Evolutionary conservation across 2,888 invertebrate species (phyloP).

Genomic region (Hirtodrosophila confusa): DNA sequence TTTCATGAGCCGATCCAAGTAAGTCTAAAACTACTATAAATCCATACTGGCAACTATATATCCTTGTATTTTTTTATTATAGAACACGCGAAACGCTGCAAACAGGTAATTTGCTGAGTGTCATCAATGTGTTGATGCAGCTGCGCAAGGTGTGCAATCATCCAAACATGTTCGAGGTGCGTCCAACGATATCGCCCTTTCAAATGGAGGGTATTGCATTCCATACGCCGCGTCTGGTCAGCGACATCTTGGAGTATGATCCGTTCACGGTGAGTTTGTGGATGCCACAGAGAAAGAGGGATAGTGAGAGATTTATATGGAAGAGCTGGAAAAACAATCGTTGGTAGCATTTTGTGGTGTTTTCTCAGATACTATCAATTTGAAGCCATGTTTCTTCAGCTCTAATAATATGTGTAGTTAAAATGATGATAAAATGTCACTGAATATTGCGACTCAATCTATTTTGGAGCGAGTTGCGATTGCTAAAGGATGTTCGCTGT

Average conservation of each 20-base stretch:
- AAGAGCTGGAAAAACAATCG: no score
- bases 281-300: constrained; percentile 1
- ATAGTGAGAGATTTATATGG: no score
- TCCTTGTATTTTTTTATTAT: constrained; percentile 18
- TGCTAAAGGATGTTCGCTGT: constrained; percentile 81
- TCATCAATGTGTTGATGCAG: constrained; percentile 98
- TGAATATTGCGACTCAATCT: constrained; percentile 81
- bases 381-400: neutral
- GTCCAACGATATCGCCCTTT: constrained; percentile 97
- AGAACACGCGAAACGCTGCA: constrained; percentile 97
- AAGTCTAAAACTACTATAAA: constrained; percentile 81
- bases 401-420: constrained; percentile 1
- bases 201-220: constrained; percentile 91
- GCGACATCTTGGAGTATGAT: constrained; percentile 89
- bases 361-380: no score
- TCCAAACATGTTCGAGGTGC: constrained; percentile 98
- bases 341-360: no score
- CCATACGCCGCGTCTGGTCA: constrained; percentile 89
- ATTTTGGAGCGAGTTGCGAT: constrained; percentile 81
- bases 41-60: neutral
- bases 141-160: constrained; percentile 98
- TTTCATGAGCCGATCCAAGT: constrained; percentile 98
- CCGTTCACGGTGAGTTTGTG: constrained; percentile 87
- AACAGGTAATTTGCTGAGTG: constrained; percentile 96
- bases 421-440: constrained; percentile 83